Evolutionary conservation across 2,113 vertebrate species (phyloP).

Genomic region (Hemiprocne comata): DNA sequence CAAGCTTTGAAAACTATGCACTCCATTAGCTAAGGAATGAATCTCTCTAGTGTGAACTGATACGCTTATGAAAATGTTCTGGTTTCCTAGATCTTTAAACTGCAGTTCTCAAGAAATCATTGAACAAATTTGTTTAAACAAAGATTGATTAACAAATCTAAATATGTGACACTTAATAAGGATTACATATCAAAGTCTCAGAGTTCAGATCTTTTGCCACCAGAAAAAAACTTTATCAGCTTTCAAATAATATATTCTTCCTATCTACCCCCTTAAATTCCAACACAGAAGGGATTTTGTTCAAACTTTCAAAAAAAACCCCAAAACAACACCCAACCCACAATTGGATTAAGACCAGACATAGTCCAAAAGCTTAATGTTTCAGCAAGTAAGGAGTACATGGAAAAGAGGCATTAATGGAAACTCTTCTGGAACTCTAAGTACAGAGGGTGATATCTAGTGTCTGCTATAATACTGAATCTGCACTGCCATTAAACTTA

Average conservation of each 20-base stretch:
- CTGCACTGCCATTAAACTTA: constrained; percentile 62
- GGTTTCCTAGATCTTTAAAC: constrained; percentile 9
- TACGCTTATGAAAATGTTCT: not conserved
- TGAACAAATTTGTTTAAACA: constrained; percentile 25
- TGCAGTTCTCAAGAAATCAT: not conserved
- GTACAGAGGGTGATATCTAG: constrained; percentile 49
- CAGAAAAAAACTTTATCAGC: not conserved
- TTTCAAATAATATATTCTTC: not conserved
- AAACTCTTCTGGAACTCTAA: constrained; percentile 28
- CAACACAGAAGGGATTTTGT: constrained; percentile 30
- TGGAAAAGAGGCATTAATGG: constrained; percentile 45
- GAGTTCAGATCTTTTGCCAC: not conserved
- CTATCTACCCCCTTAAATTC: not conserved
- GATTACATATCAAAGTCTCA: constrained; percentile 8
- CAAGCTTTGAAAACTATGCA: not conserved
- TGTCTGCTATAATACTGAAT: constrained; percentile 53
- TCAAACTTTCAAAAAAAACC: not conserved
- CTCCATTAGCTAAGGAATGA: constrained; percentile 6
- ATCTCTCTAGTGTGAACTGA: not conserved
- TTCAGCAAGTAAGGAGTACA: constrained; percentile 14
- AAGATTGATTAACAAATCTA: constrained; percentile 12
- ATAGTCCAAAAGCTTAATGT: not conserved
- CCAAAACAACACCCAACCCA: not conserved
- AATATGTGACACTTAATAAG: constrained; percentile 20
- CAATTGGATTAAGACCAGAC: constrained; percentile 26